A percentile compares a stretch with the other conserved stretches of the same genome.
Conservation (phyloP, 2,113 vertebrate species). For the Amblyopsis rosae region DNA sequence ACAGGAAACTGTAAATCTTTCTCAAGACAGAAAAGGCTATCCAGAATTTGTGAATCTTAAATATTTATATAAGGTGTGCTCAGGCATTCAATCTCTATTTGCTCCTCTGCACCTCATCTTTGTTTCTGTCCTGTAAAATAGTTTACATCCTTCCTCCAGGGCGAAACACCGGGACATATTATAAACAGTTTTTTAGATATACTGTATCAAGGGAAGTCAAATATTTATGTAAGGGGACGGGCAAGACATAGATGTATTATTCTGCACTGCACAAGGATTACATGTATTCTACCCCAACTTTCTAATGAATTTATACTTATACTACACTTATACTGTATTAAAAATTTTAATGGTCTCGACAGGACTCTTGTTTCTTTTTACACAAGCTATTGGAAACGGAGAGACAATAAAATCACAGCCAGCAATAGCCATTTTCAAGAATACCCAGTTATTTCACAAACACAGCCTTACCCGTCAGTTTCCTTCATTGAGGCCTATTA, state of each 20-base stretch:
- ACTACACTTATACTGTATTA: neutral
- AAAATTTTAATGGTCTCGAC: constrained; percentile 21
- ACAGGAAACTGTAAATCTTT: constrained; percentile 83
- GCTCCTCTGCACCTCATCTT: constrained; percentile 71
- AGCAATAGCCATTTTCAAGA: constrained; percentile 25
- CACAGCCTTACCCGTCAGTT: constrained; percentile 1
- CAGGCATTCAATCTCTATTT: constrained; percentile 80
- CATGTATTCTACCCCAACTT: constrained; percentile 23
- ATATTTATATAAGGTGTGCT: constrained; percentile 95
- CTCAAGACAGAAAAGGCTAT: constrained; percentile 78
- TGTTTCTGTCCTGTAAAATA: constrained; percentile 71
- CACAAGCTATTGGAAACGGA: neutral
- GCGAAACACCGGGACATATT: constrained; percentile 82
- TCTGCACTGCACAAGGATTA: constrained; percentile 49
- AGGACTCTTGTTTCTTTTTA: neutral
- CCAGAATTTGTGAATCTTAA: constrained; percentile 84
- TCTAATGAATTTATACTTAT: neutral
- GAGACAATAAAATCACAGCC: constrained; percentile 3
- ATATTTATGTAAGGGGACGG: constrained; percentile 86
- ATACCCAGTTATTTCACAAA: constrained; percentile 5
- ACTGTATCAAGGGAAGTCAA: constrained; percentile 81
- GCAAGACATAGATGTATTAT: constrained; percentile 61
- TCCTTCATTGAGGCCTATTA: neutral
- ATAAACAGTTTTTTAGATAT: constrained; percentile 90
- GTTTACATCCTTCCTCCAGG: constrained; percentile 82